Conservation (phyloP, 2,888 invertebrate genomes). For the Eudiplozoon nipponicum region DNA sequence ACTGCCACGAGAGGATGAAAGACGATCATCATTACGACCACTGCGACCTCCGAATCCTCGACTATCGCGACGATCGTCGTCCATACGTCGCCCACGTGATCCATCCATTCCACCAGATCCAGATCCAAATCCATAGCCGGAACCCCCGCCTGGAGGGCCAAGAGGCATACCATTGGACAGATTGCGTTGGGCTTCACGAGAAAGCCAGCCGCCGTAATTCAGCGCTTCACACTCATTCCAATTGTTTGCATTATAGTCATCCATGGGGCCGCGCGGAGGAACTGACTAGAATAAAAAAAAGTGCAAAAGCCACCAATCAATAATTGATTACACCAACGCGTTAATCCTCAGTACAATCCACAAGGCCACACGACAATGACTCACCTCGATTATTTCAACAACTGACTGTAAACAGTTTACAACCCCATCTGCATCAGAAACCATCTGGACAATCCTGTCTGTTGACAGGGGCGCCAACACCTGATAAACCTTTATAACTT, state of each 20-base stretch:
- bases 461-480: neutral
- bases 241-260: conserved; percentile 1
- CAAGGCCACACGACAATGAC: no score
- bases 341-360: no score
- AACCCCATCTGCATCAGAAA: neutral
- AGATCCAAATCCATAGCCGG: no score
- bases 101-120: no score
- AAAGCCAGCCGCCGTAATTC: neutral
- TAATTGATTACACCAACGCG: no score
- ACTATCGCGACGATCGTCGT: no score
- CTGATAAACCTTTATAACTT: conserved; percentile 3
- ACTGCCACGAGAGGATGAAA: no score
- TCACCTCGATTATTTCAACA: neutral
- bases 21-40: no score
- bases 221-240: neutral
- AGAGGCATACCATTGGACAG: neutral
- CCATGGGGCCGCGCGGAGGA: conserved; percentile 1
- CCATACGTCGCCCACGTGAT: no score
- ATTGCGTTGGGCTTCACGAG: no score
- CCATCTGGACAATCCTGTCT: conserved; percentile 1
- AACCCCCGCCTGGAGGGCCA: no score
- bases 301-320: neutral
- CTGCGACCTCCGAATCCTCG: no score
- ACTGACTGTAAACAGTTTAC: neutral
- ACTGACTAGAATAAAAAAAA: neutral